Base-by-base conservation (phyloP, 2,888 invertebrate genomes). In the Rotaria magnacalcarata region DNA sequence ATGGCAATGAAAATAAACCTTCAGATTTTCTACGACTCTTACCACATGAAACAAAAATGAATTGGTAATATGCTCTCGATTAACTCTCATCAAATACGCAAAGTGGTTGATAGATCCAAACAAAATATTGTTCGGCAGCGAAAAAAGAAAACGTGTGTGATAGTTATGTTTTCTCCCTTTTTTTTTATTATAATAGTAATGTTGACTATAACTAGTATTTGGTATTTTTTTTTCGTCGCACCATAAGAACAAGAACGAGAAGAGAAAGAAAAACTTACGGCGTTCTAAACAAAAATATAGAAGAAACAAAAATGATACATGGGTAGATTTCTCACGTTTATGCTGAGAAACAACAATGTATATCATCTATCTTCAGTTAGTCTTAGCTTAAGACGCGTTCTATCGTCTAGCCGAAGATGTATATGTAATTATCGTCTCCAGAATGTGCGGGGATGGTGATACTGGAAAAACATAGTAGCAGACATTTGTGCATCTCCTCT, bases 361-460 rank as follows among this genome's bases (percentile, higher is more conserved):
- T 67, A 67, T 67, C 27, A 67, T 67, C 34, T 67, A 67, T 67
- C n/a, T 7, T 27, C n/a, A 67, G 67, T 11, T 67, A 67, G 34
- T 27, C 1, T 34, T 67, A 3, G 34, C 34, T 67, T 67, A 14
- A 27, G 67, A 67, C 5, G 34, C 6, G n/a, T 67, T 67, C n/a
- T 67, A 67, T 27, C 67, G 27, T 67, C 67, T 67, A 27, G 27
- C 67, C 67, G 14, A 2, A 34, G 14, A 34, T 67, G 67, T 34
- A 67, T 67, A 67, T n/a, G 27, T 11, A 67, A 27, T 27, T 67
- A 67, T 67, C 67, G 67, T 67, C 67, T 34, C 34, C 14, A 67
- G 67, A 67, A 67, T 67, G 67, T 67, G 67, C 67, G 10, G 67
- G 10, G 67, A 67, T 67, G 67, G 67, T 67, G 67, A 67, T 67